Conservation (phyloP, 2,113 vertebrate species). For the Albula goreensis region DNA sequence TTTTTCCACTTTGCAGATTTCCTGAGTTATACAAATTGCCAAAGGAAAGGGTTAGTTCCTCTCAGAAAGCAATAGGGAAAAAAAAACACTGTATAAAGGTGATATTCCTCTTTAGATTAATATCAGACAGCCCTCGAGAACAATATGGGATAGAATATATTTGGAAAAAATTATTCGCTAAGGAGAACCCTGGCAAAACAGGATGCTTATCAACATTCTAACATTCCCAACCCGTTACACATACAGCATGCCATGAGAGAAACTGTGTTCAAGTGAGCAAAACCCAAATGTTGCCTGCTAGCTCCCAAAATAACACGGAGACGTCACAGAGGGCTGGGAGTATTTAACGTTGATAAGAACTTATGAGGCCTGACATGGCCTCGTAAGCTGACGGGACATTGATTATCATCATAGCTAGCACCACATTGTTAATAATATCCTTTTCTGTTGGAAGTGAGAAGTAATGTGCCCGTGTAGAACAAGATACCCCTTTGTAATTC, state of each 20-base stretch:
- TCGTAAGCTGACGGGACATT: slow-evolving; percentile 33
- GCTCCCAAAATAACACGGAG: slow-evolving; percentile 39
- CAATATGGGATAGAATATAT: neutral
- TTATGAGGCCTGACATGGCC: slow-evolving; percentile 36
- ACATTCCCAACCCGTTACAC: slow-evolving; percentile 4
- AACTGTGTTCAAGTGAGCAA: slow-evolving; percentile 27
- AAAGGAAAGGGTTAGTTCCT: slow-evolving; percentile 49
- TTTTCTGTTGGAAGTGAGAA: neutral
- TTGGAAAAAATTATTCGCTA: slow-evolving; percentile 3
- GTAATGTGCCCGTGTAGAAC: neutral
- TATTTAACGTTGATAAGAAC: slow-evolving; percentile 30
- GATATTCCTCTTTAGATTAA: slow-evolving; percentile 21
- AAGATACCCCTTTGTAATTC: too few species aligned
- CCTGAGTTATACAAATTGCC: slow-evolving; percentile 40
- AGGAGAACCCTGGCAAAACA: slow-evolving; percentile 27
- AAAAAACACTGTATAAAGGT: slow-evolving; percentile 25
- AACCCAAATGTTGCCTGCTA: neutral
- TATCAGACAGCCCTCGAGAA: neutral
- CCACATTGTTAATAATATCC: neutral
- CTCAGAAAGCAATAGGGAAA: slow-evolving; percentile 41
- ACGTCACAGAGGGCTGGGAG: slow-evolving; percentile 36
- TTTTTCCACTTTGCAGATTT: slow-evolving; percentile 39
- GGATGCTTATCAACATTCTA: slow-evolving; percentile 18
- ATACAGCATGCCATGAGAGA: slow-evolving; percentile 9
- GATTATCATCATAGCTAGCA: too few species aligned